Percentiles rank a stretch among this genome's conserved stretches.
phyloP scores from a whole-genome alignment of 2,797 vertebrate species.

The Pitangus sulphuratus region DNA sequence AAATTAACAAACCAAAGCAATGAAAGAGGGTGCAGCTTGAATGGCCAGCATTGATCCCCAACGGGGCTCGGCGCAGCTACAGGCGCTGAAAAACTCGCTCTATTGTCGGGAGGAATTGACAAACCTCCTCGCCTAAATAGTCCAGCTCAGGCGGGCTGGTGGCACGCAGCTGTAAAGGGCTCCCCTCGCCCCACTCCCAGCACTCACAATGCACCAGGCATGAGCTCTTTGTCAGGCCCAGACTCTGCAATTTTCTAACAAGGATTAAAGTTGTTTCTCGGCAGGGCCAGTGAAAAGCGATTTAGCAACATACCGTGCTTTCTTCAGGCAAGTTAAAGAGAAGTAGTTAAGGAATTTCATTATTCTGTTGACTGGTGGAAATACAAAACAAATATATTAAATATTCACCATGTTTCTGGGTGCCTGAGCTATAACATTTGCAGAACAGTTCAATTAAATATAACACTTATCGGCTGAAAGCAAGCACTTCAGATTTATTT shows the following conservation, averaged over 20 bases:
- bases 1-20: conserved; percentile 87
- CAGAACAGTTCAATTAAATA: conserved; percentile 71
- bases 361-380: conserved; percentile 71
- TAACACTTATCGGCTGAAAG: conserved; percentile 64
- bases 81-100: conserved; percentile 82
- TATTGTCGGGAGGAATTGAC: conserved; percentile 85
- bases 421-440: conserved; percentile 60
- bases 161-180: conserved; percentile 85
- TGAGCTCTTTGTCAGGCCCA: conserved; percentile 85
- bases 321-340: conserved; percentile 83
- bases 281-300: conserved; percentile 80
- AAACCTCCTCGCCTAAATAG: conserved; percentile 84
- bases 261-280: conserved; percentile 87
- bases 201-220: conserved; percentile 81
- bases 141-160: conserved; percentile 82
- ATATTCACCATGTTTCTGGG: conserved; percentile 70
- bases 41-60: conserved; percentile 87
- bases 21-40: conserved; percentile 83
- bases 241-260: conserved; percentile 87
- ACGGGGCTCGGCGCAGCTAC: conserved; percentile 80
- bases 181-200: conserved; percentile 76
- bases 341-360: conserved; percentile 85
- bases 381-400: conserved; percentile 82
- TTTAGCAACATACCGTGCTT: conserved; percentile 85
- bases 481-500: conserved; percentile 70